Evolutionary conservation across 2,113 vertebrate genomes (phyloP), one percentile per base, ranked within the genome.

Genomic region (Atractosteus spatula): DNA sequence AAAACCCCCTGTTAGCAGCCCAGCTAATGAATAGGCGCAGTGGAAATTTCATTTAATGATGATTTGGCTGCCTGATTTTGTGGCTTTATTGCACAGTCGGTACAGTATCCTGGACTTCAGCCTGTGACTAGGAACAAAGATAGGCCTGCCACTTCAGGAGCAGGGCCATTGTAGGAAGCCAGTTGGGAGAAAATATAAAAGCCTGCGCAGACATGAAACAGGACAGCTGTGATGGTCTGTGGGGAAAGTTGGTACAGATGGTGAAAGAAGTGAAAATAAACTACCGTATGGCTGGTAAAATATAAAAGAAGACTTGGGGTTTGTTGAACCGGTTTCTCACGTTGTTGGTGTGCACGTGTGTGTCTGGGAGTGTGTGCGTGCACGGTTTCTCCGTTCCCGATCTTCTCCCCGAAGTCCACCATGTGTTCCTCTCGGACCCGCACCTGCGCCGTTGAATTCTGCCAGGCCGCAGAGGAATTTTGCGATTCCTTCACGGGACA

Each of bases 151-250:
- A 76, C 74, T 77, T 74, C 74, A 75, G 73, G 71, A 77, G 67
- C 55, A 65, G 75, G 66, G 41, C 70, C 57, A 79, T 80, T 81
- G 77, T 80, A 47, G 51, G 62, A 69, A 77, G 73, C 68, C 74
- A 47, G 75, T 81, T 73, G 71, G 76, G 74, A 78, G 41, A 29
- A 75, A 73, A 72, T 79, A 79, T 81, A 78, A 83, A 82, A 81
- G 79, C 74, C 77, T 68, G 77, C 85, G 80, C 87, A 86, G 88
- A 88, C 92, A 86, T 89, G 87, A 88, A 87, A 85, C 78, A 76
- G 87, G 88, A 88, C 91, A 93, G 91, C 88, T 92, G 89, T 86
- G 88, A 84, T 80, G 78, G 86, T 93, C 91, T 94, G 85, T 86
- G 82, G 89, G 92, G 89, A 90, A 89, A 87, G 84, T 88, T 85